Percentiles rank a stretch among this genome's conserved stretches.
Conservation (phyloP, 1,140 invertebrate species). For the Bombus impatiens region DNA sequence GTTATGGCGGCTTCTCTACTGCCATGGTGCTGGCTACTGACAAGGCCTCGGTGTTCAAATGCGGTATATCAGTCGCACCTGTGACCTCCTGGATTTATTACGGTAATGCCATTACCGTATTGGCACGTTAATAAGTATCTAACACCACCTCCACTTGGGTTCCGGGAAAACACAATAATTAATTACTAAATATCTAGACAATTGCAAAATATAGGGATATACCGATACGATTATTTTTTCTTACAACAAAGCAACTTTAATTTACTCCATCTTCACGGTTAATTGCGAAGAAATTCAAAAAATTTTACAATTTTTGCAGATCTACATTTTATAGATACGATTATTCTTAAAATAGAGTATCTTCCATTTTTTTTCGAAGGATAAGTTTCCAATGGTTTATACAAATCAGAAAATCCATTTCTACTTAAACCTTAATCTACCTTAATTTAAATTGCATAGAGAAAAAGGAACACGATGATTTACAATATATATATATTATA, state of each 20-base stretch:
- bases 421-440: neutral
- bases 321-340: neutral
- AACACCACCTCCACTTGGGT: neutral
- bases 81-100: conserved; percentile 95
- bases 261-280: neutral
- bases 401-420: neutral
- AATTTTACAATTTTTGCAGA: neutral
- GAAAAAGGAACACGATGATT: neutral
- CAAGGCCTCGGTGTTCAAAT: conserved; percentile 83
- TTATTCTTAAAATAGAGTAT: neutral
- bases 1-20: conserved; percentile 84
- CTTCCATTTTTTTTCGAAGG: neutral
- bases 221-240: neutral
- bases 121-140: neutral
- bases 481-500: neutral
- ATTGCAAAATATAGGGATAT: neutral
- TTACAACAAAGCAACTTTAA: neutral
- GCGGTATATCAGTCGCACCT: conserved; percentile 86
- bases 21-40: conserved; percentile 82
- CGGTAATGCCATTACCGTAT: conserved; percentile 82
- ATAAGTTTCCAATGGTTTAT: neutral
- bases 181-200: no score
- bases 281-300: neutral
- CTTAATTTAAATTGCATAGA: neutral
- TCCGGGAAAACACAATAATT: no score